Percentiles rank a stretch among this genome's conserved stretches.
Conservation (phyloP, 2,888 invertebrate species). For the Heliconius aoede region DNA sequence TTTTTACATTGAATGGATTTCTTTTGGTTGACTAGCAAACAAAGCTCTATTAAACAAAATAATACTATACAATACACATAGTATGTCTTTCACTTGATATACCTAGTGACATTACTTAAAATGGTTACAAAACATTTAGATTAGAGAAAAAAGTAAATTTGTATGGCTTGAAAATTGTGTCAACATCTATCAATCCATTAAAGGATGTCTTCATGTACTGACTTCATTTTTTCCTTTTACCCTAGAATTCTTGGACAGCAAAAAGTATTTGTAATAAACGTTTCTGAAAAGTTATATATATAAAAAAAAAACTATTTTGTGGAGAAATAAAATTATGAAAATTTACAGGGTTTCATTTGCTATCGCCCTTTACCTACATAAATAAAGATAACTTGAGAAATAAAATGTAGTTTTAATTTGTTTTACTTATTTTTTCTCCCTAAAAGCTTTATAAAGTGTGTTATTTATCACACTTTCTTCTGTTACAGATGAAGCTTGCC, state of each 20-base stretch:
- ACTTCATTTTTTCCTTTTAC: constrained; percentile 37
- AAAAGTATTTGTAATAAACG: constrained; percentile 21
- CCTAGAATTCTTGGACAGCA: constrained; percentile 43
- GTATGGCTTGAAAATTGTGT: background rate
- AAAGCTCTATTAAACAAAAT: too few species aligned
- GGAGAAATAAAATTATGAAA: constrained; percentile 59
- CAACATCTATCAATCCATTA: background rate
- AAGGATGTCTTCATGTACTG: constrained; percentile 41
- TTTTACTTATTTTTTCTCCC: constrained; percentile 57
- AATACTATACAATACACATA: background rate
- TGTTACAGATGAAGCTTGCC: constrained; percentile 77
- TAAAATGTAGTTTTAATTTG: constrained; percentile 79
- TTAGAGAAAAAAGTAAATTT: background rate
- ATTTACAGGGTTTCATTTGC: constrained; percentile 80
- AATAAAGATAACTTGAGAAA: constrained; percentile 78
- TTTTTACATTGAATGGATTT: background rate
- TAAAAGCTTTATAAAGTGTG: constrained; percentile 42
- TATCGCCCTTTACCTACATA: constrained; percentile 67
- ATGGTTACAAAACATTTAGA: background rate
- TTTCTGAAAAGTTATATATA: constrained; percentile 28
- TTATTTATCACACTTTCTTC: constrained; percentile 64
- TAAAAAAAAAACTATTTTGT: constrained; percentile 33
- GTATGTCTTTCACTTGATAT: background rate
- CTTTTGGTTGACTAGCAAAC: too few species aligned
- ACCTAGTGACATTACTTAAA: background rate